Evolutionary conservation across 2,888 invertebrate species (phyloP).

Genomic region (Marronus borbonicus): DNA sequence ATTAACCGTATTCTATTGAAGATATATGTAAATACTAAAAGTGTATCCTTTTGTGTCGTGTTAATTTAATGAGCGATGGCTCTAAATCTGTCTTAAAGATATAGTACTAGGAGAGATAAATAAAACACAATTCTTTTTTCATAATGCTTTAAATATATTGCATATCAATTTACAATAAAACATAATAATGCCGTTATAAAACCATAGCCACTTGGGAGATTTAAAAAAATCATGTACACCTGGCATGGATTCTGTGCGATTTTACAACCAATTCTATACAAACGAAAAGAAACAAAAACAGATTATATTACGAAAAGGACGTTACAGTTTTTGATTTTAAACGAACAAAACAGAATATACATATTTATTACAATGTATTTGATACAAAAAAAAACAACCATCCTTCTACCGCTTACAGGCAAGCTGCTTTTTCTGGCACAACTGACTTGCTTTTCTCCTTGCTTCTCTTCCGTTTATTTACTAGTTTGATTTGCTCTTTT

Average conservation of each 20-base stretch:
- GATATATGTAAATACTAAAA: too few relatives aligned
- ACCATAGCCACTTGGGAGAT: slow-evolving; percentile 66
- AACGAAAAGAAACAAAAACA: slow-evolving; percentile 9
- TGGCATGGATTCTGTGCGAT: slow-evolving; percentile 57
- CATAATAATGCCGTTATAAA: slow-evolving; percentile 68
- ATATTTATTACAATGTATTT: slow-evolving; percentile 33
- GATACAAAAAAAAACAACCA: slow-evolving; percentile 16
- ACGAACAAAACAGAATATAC: slow-evolving; percentile 19
- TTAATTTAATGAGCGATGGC: too few relatives aligned
- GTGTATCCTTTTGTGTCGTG: too few relatives aligned
- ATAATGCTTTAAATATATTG: slow-evolving; percentile 69
- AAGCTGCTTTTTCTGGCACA: slow-evolving; percentile 51
- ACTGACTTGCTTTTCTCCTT: slow-evolving; percentile 38
- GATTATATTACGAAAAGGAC: neutral
- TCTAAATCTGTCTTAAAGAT: too few relatives aligned
- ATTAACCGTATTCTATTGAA: too few relatives aligned
- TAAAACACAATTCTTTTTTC: slow-evolving; percentile 53
- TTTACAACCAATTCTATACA: slow-evolving; percentile 55
- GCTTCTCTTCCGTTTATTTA: slow-evolving; percentile 18
- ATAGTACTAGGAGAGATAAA: slow-evolving; percentile 4
- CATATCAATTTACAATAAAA: slow-evolving; percentile 70
- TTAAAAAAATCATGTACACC: slow-evolving; percentile 53
- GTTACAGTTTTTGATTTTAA: slow-evolving; percentile 23
- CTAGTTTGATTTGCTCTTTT: slow-evolving; percentile 15
- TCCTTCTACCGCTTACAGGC: slow-evolving; percentile 29